phyloP scores from a whole-genome alignment of 2,113 vertebrate genomes.

The Strigops habroptila region DNA sequence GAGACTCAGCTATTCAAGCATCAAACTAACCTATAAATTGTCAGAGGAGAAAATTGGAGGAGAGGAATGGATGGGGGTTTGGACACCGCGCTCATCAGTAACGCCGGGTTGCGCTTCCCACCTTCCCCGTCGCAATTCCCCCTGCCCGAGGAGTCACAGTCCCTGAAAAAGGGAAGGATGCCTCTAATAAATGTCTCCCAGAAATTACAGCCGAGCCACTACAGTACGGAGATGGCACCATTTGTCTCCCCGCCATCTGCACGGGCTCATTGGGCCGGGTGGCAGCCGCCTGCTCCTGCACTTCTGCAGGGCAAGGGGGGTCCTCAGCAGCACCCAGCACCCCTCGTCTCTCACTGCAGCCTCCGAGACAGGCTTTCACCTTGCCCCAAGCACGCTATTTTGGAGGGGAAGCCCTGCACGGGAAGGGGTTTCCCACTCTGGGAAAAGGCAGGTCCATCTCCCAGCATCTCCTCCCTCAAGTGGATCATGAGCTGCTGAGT shows the following conservation, averaged over 20 bases:
- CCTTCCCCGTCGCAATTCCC: constrained; percentile 40
- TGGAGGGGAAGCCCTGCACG: rapidly evolving
- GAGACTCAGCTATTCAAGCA: constrained; percentile 70
- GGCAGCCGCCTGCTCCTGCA: not conserved
- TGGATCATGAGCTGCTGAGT: rapidly evolving
- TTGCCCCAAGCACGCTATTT: rapidly evolving
- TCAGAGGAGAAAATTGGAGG: constrained; percentile 69
- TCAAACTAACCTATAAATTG: constrained; percentile 74
- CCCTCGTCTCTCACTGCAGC: rapidly evolving
- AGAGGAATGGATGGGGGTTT: constrained; percentile 55
- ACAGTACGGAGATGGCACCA: constrained; percentile 62
- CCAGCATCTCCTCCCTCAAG: not conserved
- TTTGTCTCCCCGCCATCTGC: constrained; percentile 75
- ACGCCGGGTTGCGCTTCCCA: constrained; percentile 16
- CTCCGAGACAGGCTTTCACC: not conserved
- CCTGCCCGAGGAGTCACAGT: constrained; percentile 37
- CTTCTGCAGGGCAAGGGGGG: not conserved
- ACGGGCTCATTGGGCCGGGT: constrained; percentile 31
- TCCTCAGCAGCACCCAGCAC: rapidly evolving
- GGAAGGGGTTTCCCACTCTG: not conserved
- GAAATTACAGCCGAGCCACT: constrained; percentile 67
- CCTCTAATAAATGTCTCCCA: constrained; percentile 70
- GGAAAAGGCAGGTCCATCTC: not conserved
- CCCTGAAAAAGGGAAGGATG: constrained; percentile 44
- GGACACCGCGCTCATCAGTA: constrained; percentile 55